Evolutionary conservation across 2,797 vertebrate species (phyloP), one percentile per base, ranked within the genome.

Genomic region (Halcyon smyrnensis): DNA sequence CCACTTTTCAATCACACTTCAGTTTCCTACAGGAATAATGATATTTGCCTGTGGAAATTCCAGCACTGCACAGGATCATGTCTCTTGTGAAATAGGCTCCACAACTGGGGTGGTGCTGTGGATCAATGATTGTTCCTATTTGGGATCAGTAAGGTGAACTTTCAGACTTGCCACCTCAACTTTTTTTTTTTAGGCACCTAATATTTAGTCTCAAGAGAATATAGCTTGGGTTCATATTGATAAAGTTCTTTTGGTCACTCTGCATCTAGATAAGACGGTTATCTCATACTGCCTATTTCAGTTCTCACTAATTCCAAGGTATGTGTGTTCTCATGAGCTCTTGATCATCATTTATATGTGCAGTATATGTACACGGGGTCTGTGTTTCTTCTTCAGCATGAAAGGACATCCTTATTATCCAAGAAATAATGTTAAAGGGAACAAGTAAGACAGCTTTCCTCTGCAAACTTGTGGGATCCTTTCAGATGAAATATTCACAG

Each of bases 351-450:
- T 71, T 83, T 74, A 32, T 37, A 28, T 0, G 0, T 36, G 37
- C 36, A 46, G 11, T 9, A n/a, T 16, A 27, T 12, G 3, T 36
- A n/a, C 65, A 73, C 17, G 65, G 46, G 16, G 60, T 83, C 60
- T 59, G 7, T 56, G 7, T 59, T 89, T 51, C 45, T 68, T 64
- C 54, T 90, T 93, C 56, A 89, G 56, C 25, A n/a, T 64, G 39
- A n/a, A 64, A 92, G 19, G n/a, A 78, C 5, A 39, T 59, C 17
- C 51, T 68, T 57, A 57, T 89, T 92, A 54, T 27, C 27, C 56
- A 63, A 84, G 69, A 89, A 92, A 59, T 82, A 86, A n/a, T 23
- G n/a, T 85, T 91, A n/a, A 64, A 84, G n/a, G 23, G 34, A 89
- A 65, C 4, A 77, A 82, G 70, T 21, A 89, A 85, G 79, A 92